Conservation (phyloP, 2,113 vertebrate species). For the Pelecanus crispus region DNA sequence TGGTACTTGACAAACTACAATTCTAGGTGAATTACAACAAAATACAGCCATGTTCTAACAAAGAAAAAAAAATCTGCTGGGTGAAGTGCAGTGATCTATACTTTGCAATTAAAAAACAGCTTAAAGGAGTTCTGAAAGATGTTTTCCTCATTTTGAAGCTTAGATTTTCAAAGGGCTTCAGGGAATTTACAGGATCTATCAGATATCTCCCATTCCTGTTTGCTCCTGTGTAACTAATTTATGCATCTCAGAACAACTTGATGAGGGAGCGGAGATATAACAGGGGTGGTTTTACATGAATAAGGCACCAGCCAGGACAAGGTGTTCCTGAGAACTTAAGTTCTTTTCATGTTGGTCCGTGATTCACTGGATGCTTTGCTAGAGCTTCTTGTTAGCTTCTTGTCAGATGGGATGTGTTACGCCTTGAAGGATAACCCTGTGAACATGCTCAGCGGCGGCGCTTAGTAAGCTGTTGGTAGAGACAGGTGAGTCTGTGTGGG, state of each 20-base stretch:
- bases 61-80: background rate
- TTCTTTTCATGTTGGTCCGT: background rate
- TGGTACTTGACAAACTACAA: background rate
- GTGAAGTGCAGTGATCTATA: background rate
- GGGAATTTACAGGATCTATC: background rate
- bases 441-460: background rate
- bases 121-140: background rate
- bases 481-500: background rate
- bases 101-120: background rate
- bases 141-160: background rate
- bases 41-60: background rate
- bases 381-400: background rate
- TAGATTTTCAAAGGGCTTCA: background rate
- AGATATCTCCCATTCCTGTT: background rate
- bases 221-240: background rate
- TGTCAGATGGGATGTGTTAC: background rate
- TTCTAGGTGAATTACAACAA: background rate
- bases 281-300: background rate
- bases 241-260: background rate
- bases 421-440: background rate
- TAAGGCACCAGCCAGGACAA: background rate
- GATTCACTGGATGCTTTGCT: background rate
- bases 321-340: background rate
- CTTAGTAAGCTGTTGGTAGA: background rate
- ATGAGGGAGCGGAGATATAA: background rate